phyloP scores from a whole-genome alignment of 1,140 invertebrate species.

The Lucilia sericata region DNA sequence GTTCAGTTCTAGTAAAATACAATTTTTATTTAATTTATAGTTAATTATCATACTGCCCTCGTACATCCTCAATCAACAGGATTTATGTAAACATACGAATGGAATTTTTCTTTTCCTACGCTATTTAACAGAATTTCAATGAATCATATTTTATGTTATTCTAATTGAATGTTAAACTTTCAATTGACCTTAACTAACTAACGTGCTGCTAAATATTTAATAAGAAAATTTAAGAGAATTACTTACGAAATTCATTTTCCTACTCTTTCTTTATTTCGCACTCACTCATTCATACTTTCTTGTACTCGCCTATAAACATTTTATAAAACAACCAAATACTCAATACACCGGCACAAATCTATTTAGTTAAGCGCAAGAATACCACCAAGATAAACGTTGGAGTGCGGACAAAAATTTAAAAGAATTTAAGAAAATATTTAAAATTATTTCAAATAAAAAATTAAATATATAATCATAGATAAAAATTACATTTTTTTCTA shows the following conservation, averaged over 20 bases:
- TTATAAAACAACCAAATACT: neutral
- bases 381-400: neutral
- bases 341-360: neutral
- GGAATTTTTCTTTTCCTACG: neutral
- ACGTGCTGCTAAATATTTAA: no score
- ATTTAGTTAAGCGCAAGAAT: neutral
- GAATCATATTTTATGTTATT: neutral
- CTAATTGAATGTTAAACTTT: neutral
- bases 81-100: neutral
- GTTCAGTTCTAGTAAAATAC: no score
- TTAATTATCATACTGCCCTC: neutral
- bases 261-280: neutral
- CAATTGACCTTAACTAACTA: neutral
- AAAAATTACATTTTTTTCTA: no score
- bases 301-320: neutral
- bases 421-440: neutral
- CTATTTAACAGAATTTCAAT: constrained; percentile 3
- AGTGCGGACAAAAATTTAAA: neutral
- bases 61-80: neutral
- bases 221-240: neutral
- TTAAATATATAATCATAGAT: neutral
- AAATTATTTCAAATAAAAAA: neutral
- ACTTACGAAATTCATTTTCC: neutral
- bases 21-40: neutral
- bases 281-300: neutral